Evolutionary conservation across 2,888 invertebrate genomes (phyloP).

Genomic region (Adineta ricciae): DNA sequence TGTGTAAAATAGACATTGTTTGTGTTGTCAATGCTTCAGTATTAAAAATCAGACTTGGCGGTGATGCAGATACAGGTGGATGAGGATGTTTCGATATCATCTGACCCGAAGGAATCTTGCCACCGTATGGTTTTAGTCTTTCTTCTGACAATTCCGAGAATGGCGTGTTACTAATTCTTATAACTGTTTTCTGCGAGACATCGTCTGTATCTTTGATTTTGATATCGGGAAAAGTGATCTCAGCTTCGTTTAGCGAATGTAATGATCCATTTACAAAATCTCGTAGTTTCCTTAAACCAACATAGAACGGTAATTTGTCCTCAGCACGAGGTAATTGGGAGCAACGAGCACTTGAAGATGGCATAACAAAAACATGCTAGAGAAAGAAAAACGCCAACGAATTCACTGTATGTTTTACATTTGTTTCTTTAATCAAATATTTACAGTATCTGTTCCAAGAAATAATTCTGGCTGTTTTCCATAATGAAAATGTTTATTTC

Average conservation of each 20-base stretch:
- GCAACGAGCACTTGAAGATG: conserved; percentile 89
- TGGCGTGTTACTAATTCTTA: not conserved
- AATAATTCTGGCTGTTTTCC: conserved; percentile 85
- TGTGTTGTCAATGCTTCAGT: not conserved
- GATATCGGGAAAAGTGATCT: conserved; percentile 45
- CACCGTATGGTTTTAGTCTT: not conserved
- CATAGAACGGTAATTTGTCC: conserved; percentile 94
- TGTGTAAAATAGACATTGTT: conserved; percentile 16
- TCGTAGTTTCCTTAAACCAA: conserved; percentile 82
- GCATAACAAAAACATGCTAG: conserved; percentile 97
- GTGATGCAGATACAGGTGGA: not conserved
- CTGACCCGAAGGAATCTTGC: not conserved
- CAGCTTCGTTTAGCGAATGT: conserved; percentile 41
- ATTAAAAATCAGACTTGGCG: not conserved
- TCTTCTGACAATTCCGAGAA: not conserved
- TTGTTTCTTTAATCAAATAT: conserved; percentile 41
- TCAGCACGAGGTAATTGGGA: conserved; percentile 91
- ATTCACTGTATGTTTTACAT: not conserved
- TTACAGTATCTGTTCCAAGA: conserved; percentile 83
- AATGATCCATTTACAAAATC: conserved; percentile 76
- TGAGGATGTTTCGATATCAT: not conserved
- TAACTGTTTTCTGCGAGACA: conserved; percentile 18
- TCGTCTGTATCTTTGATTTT: conserved; percentile 22
- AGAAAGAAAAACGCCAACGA: conserved; percentile 38
- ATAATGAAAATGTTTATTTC: conserved; percentile 90